Percentiles rank a stretch among this genome's conserved stretches.
Evolutionary conservation across 2,888 invertebrate species (phyloP).

Genomic region (Osmoderma eremita): DNA sequence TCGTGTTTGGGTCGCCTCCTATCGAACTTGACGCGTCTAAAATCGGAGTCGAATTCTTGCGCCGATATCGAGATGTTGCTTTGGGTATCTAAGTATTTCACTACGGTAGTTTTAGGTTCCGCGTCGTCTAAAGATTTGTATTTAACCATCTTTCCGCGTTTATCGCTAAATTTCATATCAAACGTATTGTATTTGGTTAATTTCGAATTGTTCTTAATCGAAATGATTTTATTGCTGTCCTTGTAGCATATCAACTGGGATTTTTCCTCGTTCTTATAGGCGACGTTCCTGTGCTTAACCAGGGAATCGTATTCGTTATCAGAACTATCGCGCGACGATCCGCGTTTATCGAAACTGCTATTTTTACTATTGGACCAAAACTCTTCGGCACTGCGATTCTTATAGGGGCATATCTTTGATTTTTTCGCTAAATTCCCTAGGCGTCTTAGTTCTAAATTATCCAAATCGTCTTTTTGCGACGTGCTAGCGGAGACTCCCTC

Average conservation of each 20-base stretch:
- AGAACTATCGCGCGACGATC: conserved; percentile 58
- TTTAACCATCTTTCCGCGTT: conserved; percentile 56
- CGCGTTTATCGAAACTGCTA: conserved; percentile 48
- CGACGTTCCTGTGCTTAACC: conserved; percentile 52
- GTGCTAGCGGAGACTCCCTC: not conserved
- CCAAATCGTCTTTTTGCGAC: conserved; percentile 16
- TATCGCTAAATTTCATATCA: conserved; percentile 55
- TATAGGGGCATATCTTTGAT: conserved; percentile 51
- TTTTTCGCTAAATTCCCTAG: conserved; percentile 28
- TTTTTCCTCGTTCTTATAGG: conserved; percentile 59
- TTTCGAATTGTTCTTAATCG: conserved; percentile 59
- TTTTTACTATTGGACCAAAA: conserved; percentile 49
- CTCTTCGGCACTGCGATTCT: conserved; percentile 57
- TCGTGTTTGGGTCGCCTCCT: conserved; percentile 62
- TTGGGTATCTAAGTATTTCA: conserved; percentile 59
- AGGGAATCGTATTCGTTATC: conserved; percentile 57
- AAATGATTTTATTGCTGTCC: conserved; percentile 57
- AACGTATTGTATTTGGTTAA: conserved; percentile 62
- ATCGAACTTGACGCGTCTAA: conserved; percentile 56
- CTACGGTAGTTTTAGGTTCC: conserved; percentile 54
- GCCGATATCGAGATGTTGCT: conserved; percentile 61
- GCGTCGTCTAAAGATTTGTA: conserved; percentile 60
- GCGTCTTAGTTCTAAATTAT: conserved; percentile 43
- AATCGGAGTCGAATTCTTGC: conserved; percentile 58
- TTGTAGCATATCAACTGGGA: conserved; percentile 61